Percentiles rank a stretch among this genome's conserved stretches.
phyloP scores from a whole-genome alignment of 2,888 invertebrate genomes.

The Drosophila eohydei region DNA sequence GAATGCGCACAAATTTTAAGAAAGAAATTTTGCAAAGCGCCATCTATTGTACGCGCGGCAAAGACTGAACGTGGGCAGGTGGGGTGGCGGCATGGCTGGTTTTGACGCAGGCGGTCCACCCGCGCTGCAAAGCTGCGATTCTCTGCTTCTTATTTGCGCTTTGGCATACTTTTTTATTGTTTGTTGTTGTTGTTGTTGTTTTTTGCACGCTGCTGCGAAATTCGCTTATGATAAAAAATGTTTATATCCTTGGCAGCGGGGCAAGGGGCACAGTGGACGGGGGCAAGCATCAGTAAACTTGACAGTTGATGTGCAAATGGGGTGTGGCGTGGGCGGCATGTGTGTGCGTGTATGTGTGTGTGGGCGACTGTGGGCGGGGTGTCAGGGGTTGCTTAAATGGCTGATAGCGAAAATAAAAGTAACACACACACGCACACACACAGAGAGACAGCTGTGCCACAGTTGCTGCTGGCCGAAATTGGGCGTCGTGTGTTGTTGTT shows the following conservation, averaged over 20 bases:
- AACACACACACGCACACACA: slow-evolving; percentile 55
- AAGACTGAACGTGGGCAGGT: neutral
- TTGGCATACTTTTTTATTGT: slow-evolving; percentile 39
- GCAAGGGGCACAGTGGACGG: neutral
- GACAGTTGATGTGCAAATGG: slow-evolving; percentile 73
- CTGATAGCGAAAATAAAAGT: slow-evolving; percentile 77
- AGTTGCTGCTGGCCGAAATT: slow-evolving; percentile 74
- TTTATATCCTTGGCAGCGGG: slow-evolving; percentile 79
- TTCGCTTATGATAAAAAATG: slow-evolving; percentile 80
- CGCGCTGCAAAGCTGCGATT: slow-evolving; percentile 35
- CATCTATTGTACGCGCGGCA: slow-evolving; percentile 21
- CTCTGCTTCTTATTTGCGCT: slow-evolving; percentile 22
- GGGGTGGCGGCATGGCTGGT: neutral
- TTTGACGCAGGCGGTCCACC: too few relatives aligned
- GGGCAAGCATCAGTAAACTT: slow-evolving; percentile 76
- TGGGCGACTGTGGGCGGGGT: slow-evolving; percentile 13
- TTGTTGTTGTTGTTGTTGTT: slow-evolving; percentile 25
- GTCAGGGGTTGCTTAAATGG: slow-evolving; percentile 56
- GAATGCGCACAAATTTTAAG: slow-evolving; percentile 2
- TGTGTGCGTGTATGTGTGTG: too few relatives aligned
- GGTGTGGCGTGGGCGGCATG: slow-evolving; percentile 22
- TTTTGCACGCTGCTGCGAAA: slow-evolving; percentile 61
- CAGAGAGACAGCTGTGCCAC: slow-evolving; percentile 58
- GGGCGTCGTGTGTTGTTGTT: slow-evolving; percentile 53
- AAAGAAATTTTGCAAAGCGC: slow-evolving; percentile 13